Evolutionary conservation across 1,140 invertebrate species (phyloP).

Genomic region (Lordiphosa clarofinis): DNA sequence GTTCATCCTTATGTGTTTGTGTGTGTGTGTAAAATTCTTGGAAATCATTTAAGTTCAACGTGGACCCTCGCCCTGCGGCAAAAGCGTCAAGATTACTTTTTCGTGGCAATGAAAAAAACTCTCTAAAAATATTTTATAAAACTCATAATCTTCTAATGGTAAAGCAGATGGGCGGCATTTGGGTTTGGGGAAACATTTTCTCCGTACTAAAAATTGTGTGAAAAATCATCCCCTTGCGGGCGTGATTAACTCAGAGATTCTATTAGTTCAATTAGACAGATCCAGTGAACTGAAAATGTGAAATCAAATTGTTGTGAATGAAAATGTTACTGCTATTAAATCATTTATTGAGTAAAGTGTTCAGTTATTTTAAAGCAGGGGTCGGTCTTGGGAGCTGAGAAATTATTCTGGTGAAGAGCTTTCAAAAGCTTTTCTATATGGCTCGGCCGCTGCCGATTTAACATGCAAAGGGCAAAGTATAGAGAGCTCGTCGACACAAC

Average conservation of each 20-base stretch:
- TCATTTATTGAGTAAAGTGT: too few species aligned
- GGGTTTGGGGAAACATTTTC: neutral
- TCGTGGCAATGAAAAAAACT: conserved; percentile 40
- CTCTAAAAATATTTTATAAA: conserved; percentile 50
- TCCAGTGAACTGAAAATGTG: too few species aligned
- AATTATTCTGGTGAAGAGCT: too few species aligned
- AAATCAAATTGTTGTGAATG: too few species aligned
- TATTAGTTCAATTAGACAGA: conserved; percentile 61
- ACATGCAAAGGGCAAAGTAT: too few species aligned
- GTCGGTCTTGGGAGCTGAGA: too few species aligned
- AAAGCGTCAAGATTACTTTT: conserved; percentile 56
- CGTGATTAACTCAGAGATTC: conserved; percentile 40
- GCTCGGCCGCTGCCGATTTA: too few species aligned
- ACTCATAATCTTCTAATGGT: conserved; percentile 49
- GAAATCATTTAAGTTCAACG: conserved; percentile 72
- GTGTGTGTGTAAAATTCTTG: conserved; percentile 46
- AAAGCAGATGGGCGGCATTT: conserved; percentile 24
- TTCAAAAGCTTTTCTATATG: too few species aligned
- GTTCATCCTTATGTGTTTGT: conserved; percentile 10
- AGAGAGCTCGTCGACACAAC: too few species aligned
- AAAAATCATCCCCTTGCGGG: conserved; percentile 26
- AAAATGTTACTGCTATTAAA: too few species aligned
- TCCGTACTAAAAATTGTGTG: conserved; percentile 34
- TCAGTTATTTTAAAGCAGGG: too few species aligned
- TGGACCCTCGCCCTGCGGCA: conserved; percentile 47